Conservation (phyloP, 2,797 vertebrate genomes). For the Argentina silus region DNA sequence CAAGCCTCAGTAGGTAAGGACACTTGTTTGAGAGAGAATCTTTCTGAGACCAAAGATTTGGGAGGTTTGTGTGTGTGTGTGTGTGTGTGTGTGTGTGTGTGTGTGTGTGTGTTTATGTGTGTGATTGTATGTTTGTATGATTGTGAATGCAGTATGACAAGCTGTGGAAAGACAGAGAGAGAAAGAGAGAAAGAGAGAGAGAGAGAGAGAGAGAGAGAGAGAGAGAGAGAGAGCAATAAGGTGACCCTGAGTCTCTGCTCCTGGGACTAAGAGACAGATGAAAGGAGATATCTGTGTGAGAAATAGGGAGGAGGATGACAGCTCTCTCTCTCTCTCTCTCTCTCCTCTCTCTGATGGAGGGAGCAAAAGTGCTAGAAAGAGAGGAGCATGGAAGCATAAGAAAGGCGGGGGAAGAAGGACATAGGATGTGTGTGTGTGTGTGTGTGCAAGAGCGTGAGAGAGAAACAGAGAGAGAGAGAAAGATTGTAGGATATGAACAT, state of each 20-base stretch:
- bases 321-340: not conserved
- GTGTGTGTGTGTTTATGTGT: too few relatives aligned
- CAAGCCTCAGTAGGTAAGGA: not conserved
- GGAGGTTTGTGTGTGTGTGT: too few relatives aligned
- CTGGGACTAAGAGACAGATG: not conserved
- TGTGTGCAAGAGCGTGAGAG: too few relatives aligned
- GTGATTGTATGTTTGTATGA: not conserved
- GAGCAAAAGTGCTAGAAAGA: too few relatives aligned
- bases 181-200: not conserved
- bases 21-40: not conserved
- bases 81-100: too few relatives aligned
- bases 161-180: not conserved
- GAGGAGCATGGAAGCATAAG: too few relatives aligned
- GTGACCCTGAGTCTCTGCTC: not conserved
- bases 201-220: slow-evolving; percentile 10
- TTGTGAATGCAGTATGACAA: not conserved
- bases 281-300: not conserved
- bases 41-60: not conserved
- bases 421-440: too few relatives aligned
- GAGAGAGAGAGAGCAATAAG: not conserved
- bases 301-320: slow-evolving; percentile 7
- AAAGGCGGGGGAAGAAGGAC: too few relatives aligned
- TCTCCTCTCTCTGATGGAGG: not conserved
- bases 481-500: not conserved
- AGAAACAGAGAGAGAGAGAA: not conserved